Percentiles rank a stretch among this genome's conserved stretches.
phyloP scores from a whole-genome alignment of 2,797 vertebrate species.

The Sternotherus odoratus region DNA sequence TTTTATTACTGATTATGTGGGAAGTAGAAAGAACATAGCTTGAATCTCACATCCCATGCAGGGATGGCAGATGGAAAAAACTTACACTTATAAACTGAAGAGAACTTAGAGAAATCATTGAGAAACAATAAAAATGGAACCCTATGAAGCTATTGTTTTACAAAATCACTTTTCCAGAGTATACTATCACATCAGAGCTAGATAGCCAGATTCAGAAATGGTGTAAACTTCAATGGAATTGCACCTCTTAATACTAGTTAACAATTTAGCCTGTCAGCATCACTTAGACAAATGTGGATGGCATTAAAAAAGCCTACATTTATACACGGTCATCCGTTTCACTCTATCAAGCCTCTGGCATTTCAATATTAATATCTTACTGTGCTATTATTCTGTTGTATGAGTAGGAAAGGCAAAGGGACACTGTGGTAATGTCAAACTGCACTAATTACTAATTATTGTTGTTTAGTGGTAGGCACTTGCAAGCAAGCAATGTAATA shows the following conservation, averaged over 20 bases:
- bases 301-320: not conserved
- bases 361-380: not conserved
- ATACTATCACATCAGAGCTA: not conserved
- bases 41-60: not conserved
- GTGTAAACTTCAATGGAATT: not conserved
- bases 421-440: not conserved
- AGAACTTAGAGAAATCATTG: not conserved
- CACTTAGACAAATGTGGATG: conserved; percentile 9
- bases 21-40: not conserved
- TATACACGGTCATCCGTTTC: not conserved
- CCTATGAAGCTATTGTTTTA: not conserved
- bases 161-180: not conserved
- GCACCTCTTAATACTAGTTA: not conserved
- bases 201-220: not conserved
- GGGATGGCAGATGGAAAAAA: not conserved
- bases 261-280: conserved; percentile 4
- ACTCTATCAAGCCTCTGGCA: no score
- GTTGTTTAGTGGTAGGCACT: conserved; percentile 24
- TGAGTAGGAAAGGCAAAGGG: not conserved
- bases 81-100: not conserved
- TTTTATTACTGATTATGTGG: not conserved
- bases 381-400: not conserved
- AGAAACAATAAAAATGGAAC: not conserved
- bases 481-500: not conserved
- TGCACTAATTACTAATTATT: not conserved